phyloP scores from a whole-genome alignment of 37 sponge, comb jelly and placozoan species.

The Bolinopsis microptera region DNA sequence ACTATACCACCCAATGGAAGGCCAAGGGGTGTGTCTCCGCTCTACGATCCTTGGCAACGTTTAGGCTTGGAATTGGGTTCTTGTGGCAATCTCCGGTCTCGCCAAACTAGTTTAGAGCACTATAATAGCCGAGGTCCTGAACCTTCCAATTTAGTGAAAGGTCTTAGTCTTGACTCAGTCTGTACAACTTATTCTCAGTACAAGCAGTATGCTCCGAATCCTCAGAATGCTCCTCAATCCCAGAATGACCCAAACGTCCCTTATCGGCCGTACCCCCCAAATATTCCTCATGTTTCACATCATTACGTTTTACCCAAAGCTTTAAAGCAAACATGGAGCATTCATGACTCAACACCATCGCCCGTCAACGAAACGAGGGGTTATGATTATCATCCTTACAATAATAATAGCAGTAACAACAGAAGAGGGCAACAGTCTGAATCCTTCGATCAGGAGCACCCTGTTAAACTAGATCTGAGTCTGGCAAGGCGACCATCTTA shows the following conservation, averaged over 20 bases:
- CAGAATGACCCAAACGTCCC: too few relatives aligned
- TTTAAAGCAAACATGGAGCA: background rate
- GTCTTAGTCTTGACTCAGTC: background rate
- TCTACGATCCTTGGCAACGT: background rate
- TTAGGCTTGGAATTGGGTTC: background rate
- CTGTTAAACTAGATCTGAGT: background rate
- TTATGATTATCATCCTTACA: too few relatives aligned
- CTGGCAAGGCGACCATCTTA: background rate
- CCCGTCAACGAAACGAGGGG: too few relatives aligned
- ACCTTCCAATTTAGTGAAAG: background rate
- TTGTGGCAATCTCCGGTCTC: background rate
- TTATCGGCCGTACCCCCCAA: background rate
- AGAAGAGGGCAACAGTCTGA: too few relatives aligned
- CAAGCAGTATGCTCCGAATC: too few relatives aligned
- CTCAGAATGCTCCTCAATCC: too few relatives aligned
- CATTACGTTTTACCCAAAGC: background rate
- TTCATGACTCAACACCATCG: background rate
- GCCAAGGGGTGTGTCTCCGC: background rate
- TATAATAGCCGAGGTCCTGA: background rate
- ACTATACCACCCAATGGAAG: too few relatives aligned
- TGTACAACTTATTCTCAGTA: too few relatives aligned
- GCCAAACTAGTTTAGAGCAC: background rate
- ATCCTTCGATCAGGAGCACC: background rate
- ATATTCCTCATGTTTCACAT: background rate
- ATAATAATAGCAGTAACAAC: too few relatives aligned